Conservation (phyloP, 2,113 vertebrate species). For the Stegastes partitus region DNA sequence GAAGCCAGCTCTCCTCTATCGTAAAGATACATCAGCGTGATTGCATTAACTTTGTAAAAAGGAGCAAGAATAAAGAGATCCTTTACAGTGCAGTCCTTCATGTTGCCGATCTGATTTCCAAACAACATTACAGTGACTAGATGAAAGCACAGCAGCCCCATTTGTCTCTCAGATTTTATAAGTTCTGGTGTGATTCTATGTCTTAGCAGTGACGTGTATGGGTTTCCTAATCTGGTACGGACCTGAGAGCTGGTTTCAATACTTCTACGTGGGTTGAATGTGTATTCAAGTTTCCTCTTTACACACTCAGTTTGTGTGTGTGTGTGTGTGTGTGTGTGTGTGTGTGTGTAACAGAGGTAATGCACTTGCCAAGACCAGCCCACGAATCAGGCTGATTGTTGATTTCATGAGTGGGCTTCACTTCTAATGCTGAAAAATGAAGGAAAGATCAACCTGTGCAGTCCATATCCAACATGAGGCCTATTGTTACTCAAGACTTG, state of each 20-base stretch:
- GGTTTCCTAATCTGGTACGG: conserved; percentile 16
- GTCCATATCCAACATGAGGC: conserved; percentile 46
- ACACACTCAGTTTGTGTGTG: conserved; percentile 19
- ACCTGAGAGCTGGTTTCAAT: conserved; percentile 29
- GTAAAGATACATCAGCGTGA: neutral
- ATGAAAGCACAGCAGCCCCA: neutral
- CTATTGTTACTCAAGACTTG: conserved; percentile 71
- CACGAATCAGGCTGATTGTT: conserved; percentile 11
- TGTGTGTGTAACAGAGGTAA: conserved; percentile 4
- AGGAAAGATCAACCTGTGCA: conserved; percentile 34
- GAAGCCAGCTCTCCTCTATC: neutral
- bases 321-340: too few relatives aligned
- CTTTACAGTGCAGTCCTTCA: neutral
- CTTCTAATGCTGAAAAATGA: conserved; percentile 18
- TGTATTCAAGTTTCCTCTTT: conserved; percentile 22
- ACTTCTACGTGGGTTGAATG: conserved; percentile 25
- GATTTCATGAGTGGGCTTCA: conserved; percentile 24
- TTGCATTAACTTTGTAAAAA: neutral
- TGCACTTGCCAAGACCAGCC: conserved; percentile 18
- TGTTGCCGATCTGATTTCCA: conserved; percentile 4
- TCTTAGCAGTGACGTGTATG: neutral
- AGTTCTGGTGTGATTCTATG: conserved; percentile 8
- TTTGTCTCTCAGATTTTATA: conserved; percentile 27
- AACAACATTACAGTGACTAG: conserved; percentile 17
- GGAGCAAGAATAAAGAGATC: conserved; percentile 4